phyloP scores from a whole-genome alignment of 2,113 vertebrate genomes.

The Microtus ochrogaster region DNA sequence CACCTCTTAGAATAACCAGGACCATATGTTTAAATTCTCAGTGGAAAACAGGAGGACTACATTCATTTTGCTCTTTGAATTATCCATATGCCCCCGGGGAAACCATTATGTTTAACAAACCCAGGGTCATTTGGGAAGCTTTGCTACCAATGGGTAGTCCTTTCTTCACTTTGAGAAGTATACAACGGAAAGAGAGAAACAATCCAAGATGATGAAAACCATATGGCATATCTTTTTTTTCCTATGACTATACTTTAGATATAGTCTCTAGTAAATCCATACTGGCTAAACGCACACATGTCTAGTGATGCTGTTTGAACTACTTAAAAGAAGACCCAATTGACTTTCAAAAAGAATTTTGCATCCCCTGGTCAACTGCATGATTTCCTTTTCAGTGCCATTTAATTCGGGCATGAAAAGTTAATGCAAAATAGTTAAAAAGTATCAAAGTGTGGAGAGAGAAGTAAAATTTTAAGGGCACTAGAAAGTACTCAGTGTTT shows the following conservation, averaged over 20 bases:
- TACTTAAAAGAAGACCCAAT: background rate
- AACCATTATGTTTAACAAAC: slow-evolving; percentile 61
- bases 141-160: slow-evolving; percentile 12
- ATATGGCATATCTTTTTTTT: slow-evolving; percentile 41
- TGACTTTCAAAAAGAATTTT: slow-evolving; percentile 37
- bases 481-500: background rate
- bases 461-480: background rate
- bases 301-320: background rate
- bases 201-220: slow-evolving; percentile 37
- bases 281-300: background rate
- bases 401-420: slow-evolving; percentile 22
- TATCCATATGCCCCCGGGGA: slow-evolving; percentile 42
- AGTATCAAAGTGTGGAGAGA: background rate
- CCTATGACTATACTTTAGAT: background rate
- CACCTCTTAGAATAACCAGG: slow-evolving; percentile 64
- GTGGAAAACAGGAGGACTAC: slow-evolving; percentile 50
- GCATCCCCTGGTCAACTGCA: background rate
- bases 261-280: background rate
- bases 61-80: slow-evolving; percentile 70
- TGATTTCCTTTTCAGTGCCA: background rate
- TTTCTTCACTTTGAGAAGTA: slow-evolving; percentile 58
- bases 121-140: slow-evolving; percentile 29
- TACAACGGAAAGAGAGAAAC: slow-evolving; percentile 44
- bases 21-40: slow-evolving; percentile 65
- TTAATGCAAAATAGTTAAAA: background rate